A percentile compares a stretch with the other conserved stretches of the same genome.
Evolutionary conservation across 2,888 invertebrate genomes (phyloP).

Genomic region (Drosophila affinis): DNA sequence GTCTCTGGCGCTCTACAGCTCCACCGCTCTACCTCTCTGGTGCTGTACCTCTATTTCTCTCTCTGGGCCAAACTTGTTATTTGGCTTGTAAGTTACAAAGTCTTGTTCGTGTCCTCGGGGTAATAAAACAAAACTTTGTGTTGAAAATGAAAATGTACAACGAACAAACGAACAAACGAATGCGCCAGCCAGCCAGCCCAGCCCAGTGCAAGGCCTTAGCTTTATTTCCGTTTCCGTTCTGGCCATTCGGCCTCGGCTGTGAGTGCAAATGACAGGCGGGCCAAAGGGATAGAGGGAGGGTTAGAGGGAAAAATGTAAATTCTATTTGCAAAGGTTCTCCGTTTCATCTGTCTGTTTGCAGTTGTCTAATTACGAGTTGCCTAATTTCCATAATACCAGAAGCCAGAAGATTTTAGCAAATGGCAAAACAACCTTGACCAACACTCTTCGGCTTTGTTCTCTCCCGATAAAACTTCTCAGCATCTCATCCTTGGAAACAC

Average conservation of each 20-base stretch:
- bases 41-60: conserved; percentile 6
- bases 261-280: conserved; percentile 70
- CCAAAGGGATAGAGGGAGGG: conserved; percentile 67
- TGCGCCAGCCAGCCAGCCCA: background rate
- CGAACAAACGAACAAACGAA: conserved; percentile 30
- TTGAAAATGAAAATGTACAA: conserved; percentile 78
- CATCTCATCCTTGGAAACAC: background rate
- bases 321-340: conserved; percentile 52
- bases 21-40: background rate
- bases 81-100: conserved; percentile 79
- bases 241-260: conserved; percentile 17
- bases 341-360: conserved; percentile 32
- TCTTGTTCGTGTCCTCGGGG: conserved; percentile 78
- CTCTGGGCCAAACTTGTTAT: conserved; percentile 69
- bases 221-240: conserved; percentile 1
- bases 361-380: conserved; percentile 42
- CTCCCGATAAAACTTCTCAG: background rate
- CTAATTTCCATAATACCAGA: conserved; percentile 19
- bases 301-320: conserved; percentile 69
- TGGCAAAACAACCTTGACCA: conserved; percentile 37
- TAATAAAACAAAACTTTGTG: conserved; percentile 79
- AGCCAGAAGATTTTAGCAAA: conserved; percentile 17
- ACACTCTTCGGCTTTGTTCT: conserved; percentile 12
- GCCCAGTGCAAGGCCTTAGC: background rate
- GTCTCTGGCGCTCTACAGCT: background rate